Evolutionary conservation across 2,113 vertebrate genomes (phyloP).

Genomic region (Orientallactaga bullata): DNA sequence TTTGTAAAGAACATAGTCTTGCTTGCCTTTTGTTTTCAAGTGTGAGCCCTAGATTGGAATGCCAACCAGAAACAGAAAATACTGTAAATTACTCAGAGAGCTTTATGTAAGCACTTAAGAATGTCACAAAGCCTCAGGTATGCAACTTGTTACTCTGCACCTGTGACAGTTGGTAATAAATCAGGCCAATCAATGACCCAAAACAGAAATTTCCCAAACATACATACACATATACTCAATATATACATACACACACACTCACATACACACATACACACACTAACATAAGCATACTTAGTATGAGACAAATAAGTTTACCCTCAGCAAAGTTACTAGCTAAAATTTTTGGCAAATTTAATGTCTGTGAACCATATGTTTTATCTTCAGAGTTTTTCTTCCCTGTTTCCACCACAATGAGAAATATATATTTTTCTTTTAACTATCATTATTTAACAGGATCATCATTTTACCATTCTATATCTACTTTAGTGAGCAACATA

Average conservation of each 20-base stretch:
- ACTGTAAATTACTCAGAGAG: background rate
- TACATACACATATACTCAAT: background rate
- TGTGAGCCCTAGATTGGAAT: background rate
- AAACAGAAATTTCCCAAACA: slow-evolving; percentile 76
- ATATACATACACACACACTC: background rate
- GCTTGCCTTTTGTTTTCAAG: slow-evolving; percentile 53
- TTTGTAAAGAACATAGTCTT: slow-evolving; percentile 15
- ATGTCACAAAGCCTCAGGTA: slow-evolving; percentile 52
- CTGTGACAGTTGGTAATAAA: slow-evolving; percentile 60
- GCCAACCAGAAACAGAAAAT: slow-evolving; percentile 41
- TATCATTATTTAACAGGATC: slow-evolving; percentile 58
- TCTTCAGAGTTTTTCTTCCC: slow-evolving; percentile 67
- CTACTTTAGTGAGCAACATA: slow-evolving; percentile 17
- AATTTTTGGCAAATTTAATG: slow-evolving; percentile 80
- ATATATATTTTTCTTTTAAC: slow-evolving; percentile 46
- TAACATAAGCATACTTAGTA: slow-evolving; percentile 80
- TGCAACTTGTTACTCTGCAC: slow-evolving; percentile 65
- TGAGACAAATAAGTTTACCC: slow-evolving; percentile 78
- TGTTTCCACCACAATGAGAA: background rate
- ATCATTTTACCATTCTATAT: slow-evolving; percentile 56
- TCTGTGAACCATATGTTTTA: slow-evolving; percentile 82
- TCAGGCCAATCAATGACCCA: slow-evolving; percentile 70
- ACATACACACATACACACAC: background rate
- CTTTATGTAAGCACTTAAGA: background rate
- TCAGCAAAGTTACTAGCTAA: slow-evolving; percentile 84